Evolutionary conservation across 2,888 invertebrate species (phyloP).

Genomic region (Drosophila colorata): DNA sequence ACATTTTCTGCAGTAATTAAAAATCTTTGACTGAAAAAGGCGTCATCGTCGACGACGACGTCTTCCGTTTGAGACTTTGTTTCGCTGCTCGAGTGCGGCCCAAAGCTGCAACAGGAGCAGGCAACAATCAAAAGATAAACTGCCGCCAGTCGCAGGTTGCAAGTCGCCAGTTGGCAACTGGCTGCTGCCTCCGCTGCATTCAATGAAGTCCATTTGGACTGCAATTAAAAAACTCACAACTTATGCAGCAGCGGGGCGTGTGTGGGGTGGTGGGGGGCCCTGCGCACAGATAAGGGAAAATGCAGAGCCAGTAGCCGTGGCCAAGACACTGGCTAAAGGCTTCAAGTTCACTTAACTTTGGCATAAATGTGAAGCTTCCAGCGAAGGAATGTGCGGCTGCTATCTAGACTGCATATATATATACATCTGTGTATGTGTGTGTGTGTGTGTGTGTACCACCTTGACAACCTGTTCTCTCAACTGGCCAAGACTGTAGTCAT

Average conservation of each 20-base stretch:
- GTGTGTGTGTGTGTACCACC: conserved; percentile 47
- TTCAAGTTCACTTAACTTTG: conserved; percentile 81
- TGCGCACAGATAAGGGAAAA: conserved; percentile 37
- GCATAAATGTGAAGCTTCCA: conserved; percentile 80
- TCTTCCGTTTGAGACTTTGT: conserved; percentile 69
- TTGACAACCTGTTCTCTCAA: conserved; percentile 71
- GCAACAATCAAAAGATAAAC: conserved; percentile 78
- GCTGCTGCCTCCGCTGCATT: conserved; percentile 71
- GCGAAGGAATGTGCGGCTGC: conserved; percentile 69
- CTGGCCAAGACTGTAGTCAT: conserved; percentile 40
- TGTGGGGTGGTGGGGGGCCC: background rate
- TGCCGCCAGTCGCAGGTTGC: conserved; percentile 67
- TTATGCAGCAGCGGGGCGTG: conserved; percentile 44
- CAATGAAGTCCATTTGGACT: conserved; percentile 83
- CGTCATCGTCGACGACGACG: conserved; percentile 45
- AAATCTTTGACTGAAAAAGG: conserved; percentile 76
- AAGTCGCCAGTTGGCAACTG: conserved; percentile 32
- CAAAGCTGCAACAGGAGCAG: conserved; percentile 44
- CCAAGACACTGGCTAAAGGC: conserved; percentile 66
- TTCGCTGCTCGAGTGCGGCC: conserved; percentile 62
- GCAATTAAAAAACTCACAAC: conserved; percentile 83
- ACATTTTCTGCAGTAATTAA: conserved; percentile 75
- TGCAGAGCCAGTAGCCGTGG: conserved; percentile 41
- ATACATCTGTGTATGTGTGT: conserved; percentile 27
- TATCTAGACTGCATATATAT: conserved; percentile 50